Conservation (phyloP, 2,113 vertebrate species). For the Vimba vimba region DNA sequence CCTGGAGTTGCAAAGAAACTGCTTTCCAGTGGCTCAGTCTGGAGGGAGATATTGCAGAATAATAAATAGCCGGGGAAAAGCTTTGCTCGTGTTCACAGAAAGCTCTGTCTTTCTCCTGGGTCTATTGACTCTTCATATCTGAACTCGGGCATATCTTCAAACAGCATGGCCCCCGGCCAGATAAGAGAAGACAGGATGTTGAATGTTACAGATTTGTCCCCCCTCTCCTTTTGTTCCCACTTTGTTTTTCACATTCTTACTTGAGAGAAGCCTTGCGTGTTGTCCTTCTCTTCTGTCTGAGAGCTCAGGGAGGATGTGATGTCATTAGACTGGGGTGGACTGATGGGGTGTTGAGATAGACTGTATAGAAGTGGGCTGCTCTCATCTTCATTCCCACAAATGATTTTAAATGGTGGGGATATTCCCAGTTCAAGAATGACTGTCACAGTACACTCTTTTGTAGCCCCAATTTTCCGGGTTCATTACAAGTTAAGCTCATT, state of each 20-base stretch:
- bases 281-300: conserved; percentile 15
- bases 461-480: background rate
- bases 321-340: conserved; percentile 1
- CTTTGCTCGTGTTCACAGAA: conserved; percentile 34
- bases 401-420: background rate
- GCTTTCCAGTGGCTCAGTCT: conserved; percentile 44
- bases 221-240: conserved; percentile 34
- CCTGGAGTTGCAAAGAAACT: conserved; percentile 27
- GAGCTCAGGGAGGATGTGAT: conserved; percentile 15
- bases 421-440: background rate
- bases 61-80: conserved; percentile 14
- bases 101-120: conserved; percentile 52
- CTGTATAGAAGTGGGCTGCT: conserved; percentile 8
- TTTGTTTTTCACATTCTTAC: conserved; percentile 33
- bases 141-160: conserved; percentile 52
- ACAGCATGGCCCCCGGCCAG: conserved; percentile 55
- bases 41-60: conserved; percentile 32
- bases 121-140: conserved; percentile 53
- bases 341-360: conserved; percentile 33
- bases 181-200: conserved; percentile 58
- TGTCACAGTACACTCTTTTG: conserved; percentile 1
- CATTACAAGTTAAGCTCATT: background rate
- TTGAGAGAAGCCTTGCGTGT: conserved; percentile 8
- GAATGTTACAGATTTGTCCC: conserved; percentile 32
- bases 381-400: conserved; percentile 14